Evolutionary conservation across 2,113 vertebrate species (phyloP).

Genomic region (Gadus chalcogrammus): DNA sequence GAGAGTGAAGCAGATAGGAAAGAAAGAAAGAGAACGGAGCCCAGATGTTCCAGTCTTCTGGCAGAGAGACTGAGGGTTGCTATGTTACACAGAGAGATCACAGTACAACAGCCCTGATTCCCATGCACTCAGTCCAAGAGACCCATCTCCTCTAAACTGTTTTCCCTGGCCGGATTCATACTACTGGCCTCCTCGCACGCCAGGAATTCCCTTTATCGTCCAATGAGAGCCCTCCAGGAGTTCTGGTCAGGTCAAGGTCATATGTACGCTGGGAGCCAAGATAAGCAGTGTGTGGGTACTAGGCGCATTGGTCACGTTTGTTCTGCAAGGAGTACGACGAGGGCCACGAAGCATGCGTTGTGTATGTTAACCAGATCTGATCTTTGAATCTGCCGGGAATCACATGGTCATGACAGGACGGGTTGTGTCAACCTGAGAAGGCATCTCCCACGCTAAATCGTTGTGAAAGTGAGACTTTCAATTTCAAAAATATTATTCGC

Average conservation of each 20-base stretch:
- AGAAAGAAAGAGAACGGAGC: not conserved
- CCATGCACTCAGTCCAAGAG: constrained; percentile 19
- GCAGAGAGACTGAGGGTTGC: not conserved
- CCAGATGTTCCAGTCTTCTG: constrained; percentile 27
- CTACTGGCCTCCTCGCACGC: constrained; percentile 9
- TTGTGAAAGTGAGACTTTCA: no score
- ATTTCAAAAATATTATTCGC: no score
- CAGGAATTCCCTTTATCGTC: constrained; percentile 16
- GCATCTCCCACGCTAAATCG: no score
- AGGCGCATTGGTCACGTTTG: constrained; percentile 12
- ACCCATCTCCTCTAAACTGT: not conserved
- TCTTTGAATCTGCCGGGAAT: constrained; percentile 1
- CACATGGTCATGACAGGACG: no score
- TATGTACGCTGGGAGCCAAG: constrained; percentile 21
- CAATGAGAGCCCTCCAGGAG: constrained; percentile 15
- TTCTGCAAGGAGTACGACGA: constrained; percentile 31
- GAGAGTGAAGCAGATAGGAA: not conserved
- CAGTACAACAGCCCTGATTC: not conserved
- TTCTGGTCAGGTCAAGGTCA: constrained; percentile 16
- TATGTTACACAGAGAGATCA: constrained; percentile 11
- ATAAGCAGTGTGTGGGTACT: constrained; percentile 11
- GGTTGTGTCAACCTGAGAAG: no score
- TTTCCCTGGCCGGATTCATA: constrained; percentile 13
- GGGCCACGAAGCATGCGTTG: constrained; percentile 8
- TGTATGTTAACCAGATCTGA: constrained; percentile 27